Conservation (phyloP, 1,140 invertebrate species). For the Sminthurides bifidus region DNA sequence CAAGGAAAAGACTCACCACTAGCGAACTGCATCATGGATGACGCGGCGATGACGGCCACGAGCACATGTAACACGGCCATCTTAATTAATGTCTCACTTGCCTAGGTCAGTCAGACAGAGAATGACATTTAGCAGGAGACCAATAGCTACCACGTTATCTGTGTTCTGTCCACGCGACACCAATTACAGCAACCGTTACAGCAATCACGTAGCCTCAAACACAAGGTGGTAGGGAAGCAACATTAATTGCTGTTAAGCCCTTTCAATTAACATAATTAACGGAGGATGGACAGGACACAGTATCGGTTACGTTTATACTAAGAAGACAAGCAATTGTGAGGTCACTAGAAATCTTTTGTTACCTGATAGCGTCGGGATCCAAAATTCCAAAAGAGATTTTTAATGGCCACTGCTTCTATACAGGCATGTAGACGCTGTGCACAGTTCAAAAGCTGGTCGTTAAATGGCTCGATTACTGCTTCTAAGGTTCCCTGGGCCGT, state of each 20-base stretch:
- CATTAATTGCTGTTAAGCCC: not conserved
- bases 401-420: not conserved
- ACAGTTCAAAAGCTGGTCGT: conserved; percentile 2
- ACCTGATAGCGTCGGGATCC: no score
- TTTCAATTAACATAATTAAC: not conserved
- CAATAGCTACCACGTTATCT: no score
- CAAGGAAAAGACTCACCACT: not conserved
- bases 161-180: no score
- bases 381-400: not conserved
- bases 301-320: no score
- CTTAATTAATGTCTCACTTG: no score
- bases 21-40: not conserved
- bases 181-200: not conserved
- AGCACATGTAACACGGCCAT: not conserved
- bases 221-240: not conserved
- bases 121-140: no score
- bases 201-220: not conserved
- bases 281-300: no score
- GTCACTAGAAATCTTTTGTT: no score
- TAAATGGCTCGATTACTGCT: conserved; percentile 2
- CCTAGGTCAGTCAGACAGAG: no score
- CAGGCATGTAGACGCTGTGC: not conserved
- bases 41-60: not conserved
- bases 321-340: no score
- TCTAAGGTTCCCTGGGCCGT: conserved; percentile 1